Evolutionary conservation across 2,888 invertebrate species (phyloP).

Genomic region (Tetragonula carbonaria): DNA sequence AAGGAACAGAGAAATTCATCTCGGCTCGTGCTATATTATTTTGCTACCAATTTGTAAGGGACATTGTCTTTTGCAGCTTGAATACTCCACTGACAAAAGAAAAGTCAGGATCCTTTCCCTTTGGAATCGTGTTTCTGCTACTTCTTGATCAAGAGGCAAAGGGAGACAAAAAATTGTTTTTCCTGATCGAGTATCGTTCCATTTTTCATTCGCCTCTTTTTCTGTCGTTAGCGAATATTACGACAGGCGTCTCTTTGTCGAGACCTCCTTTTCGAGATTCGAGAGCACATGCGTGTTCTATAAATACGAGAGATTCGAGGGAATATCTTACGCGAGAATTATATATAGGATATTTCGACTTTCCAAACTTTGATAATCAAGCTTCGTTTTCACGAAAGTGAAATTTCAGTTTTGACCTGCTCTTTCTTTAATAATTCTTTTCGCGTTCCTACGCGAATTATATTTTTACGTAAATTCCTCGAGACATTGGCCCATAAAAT

Average conservation of each 20-base stretch:
- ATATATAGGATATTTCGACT: background rate
- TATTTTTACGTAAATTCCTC: background rate
- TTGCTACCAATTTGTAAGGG: background rate
- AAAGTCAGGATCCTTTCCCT: background rate
- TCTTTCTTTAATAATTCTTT: no score
- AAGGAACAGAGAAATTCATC: background rate
- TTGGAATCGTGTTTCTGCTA: conserved; percentile 3
- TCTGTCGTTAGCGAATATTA: conserved; percentile 10
- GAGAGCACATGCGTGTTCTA: background rate
- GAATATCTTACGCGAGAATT: background rate
- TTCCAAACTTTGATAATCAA: background rate
- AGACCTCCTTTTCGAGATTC: background rate
- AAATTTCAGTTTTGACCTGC: no score
- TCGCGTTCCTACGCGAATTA: background rate
- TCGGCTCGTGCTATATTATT: background rate
- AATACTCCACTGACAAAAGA: background rate
- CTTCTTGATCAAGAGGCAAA: conserved; percentile 6
- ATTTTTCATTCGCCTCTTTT: conserved; percentile 14
- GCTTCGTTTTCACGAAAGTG: background rate
- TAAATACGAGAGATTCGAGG: background rate
- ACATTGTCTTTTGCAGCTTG: conserved; percentile 7
- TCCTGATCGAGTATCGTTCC: conserved; percentile 33
- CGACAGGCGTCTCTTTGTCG: background rate
- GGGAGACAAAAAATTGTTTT: conserved; percentile 13
- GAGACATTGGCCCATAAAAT: background rate